Percentiles rank a stretch among this genome's conserved stretches.
These are phyloP conservation scores for Eudyptes chrysolophus DNA, from an alignment of 2,113 vertebrate species.

Conservation along the genomic window DNA sequence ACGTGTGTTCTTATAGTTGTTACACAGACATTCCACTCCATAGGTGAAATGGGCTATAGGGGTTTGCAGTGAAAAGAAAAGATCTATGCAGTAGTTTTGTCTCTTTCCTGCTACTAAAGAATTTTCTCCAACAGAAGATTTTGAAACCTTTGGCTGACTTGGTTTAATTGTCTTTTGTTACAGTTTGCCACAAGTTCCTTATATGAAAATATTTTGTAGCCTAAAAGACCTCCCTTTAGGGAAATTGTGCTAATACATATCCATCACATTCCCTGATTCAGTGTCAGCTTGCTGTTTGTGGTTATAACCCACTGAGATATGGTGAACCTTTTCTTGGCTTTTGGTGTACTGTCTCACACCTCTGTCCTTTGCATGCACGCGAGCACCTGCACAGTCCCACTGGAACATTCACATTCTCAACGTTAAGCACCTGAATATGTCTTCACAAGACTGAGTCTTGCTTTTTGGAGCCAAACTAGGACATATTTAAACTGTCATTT, in stretches of 20 bases:
- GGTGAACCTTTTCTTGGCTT: background rate
- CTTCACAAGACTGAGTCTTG: background rate
- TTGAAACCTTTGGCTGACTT: background rate
- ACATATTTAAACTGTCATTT: background rate
- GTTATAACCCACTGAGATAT: background rate
- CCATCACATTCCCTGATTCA: background rate
- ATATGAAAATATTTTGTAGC: background rate
- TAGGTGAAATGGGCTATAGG: background rate
- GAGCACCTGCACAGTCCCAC: fast-evolving
- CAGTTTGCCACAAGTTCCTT: background rate
- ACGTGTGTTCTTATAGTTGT: background rate
- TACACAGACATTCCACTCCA: background rate
- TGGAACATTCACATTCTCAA: background rate
- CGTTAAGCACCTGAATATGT: background rate
- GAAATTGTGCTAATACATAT: background rate
- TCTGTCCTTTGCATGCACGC: fast-evolving
- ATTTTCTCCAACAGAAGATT: background rate
- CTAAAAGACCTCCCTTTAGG: background rate
- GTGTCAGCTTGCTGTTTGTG: background rate
- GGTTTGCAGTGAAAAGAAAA: background rate
- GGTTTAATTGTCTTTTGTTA: background rate
- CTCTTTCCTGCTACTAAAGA: background rate
- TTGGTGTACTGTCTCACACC: background rate
- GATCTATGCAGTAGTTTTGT: background rate
- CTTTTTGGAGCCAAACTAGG: background rate